A percentile compares a stretch with the other conserved stretches of the same genome.
Conservation (phyloP, 2,797 vertebrate species). For the Amblyraja radiata region DNA sequence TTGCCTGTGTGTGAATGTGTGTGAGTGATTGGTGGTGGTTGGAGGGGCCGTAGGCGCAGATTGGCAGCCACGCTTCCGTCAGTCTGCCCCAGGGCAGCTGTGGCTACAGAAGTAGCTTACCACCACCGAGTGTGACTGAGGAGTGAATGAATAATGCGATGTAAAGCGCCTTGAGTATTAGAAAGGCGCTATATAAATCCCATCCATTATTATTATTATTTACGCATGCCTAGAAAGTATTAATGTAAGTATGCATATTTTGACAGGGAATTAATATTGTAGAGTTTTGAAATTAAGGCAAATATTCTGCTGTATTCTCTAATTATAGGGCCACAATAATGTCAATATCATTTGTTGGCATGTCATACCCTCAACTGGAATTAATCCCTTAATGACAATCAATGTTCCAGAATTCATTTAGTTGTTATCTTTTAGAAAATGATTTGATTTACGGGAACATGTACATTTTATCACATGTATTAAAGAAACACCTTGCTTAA, state of each 20-base stretch:
- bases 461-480: background rate
- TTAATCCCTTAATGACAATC: background rate
- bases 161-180: no score
- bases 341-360: background rate
- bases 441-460: background rate
- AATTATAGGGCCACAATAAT: background rate
- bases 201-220: no score
- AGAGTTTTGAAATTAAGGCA: background rate
- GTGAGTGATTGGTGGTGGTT: no score
- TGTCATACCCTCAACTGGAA: background rate
- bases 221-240: background rate
- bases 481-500: background rate
- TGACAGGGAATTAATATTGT: background rate
- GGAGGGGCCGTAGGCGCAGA: no score
- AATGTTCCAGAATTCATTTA: background rate
- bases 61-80: no score
- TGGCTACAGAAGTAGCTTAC: no score
- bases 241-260: background rate
- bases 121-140: no score
- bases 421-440: background rate
- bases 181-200: no score
- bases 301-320: background rate
- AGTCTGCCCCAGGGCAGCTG: no score
- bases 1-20: no score
- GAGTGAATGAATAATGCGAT: no score